phyloP scores from a whole-genome alignment of 2,888 invertebrate genomes.

The Ormyrus pomaceus region DNA sequence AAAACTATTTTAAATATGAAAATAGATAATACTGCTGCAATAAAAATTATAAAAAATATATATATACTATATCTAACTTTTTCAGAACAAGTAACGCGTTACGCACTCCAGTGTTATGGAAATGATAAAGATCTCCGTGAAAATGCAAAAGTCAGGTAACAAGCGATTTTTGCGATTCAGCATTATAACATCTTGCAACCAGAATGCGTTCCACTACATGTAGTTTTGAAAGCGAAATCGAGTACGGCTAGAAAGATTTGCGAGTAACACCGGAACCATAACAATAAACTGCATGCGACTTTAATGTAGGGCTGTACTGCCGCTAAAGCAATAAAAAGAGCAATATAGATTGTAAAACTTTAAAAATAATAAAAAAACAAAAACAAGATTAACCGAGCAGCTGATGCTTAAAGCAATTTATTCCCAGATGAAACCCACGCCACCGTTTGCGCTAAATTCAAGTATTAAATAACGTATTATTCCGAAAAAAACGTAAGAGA shows the following conservation, averaged over 20 bases:
- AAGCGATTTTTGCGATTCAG: background rate
- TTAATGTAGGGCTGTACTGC: constrained; percentile 70
- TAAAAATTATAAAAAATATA: background rate
- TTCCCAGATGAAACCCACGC: background rate
- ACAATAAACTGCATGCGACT: constrained; percentile 69
- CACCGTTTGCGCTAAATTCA: constrained; percentile 22
- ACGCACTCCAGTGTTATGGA: constrained; percentile 5
- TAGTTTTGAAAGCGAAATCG: constrained; percentile 9
- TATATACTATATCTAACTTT: background rate
- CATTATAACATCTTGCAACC: background rate
- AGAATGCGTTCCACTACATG: background rate
- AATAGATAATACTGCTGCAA: constrained; percentile 28
- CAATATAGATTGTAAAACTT: constrained; percentile 68
- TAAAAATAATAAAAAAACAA: constrained; percentile 51
- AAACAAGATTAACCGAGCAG: constrained; percentile 38
- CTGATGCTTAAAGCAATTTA: constrained; percentile 22
- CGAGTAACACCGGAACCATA: constrained; percentile 37
- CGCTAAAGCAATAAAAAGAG: constrained; percentile 74
- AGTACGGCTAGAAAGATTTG: constrained; percentile 2
- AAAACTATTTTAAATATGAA: constrained; percentile 24
- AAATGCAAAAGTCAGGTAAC: background rate
- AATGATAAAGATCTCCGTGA: background rate
- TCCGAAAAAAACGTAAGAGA: background rate
- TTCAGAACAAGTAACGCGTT: constrained; percentile 2
- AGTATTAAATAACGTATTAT: constrained; percentile 39